A percentile compares a stretch with the other conserved stretches of the same genome.
Conservation (phyloP, 2,113 vertebrate species). For the Callionymus lyra region DNA sequence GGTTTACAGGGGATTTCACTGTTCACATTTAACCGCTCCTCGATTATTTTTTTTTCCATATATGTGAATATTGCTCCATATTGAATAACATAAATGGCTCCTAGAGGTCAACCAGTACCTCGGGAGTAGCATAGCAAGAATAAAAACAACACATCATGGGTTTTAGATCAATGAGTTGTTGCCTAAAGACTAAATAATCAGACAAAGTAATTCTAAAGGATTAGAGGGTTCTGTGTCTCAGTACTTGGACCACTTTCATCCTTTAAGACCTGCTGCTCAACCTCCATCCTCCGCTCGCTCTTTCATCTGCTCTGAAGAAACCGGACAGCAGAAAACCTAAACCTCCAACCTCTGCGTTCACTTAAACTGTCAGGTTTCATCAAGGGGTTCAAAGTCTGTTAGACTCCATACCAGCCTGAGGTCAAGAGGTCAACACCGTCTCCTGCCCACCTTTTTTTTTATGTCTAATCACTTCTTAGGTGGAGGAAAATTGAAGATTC, state of each 20-base stretch:
- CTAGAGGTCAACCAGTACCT: too few relatives aligned
- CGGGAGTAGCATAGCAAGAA: too few relatives aligned
- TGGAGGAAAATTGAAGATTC: too few relatives aligned
- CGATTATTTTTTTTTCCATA: too few relatives aligned
- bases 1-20: too few relatives aligned
- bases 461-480: too few relatives aligned
- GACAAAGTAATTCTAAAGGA: slow-evolving; percentile 5
- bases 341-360: slow-evolving; percentile 12
- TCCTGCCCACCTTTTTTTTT: too few relatives aligned
- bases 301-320: slow-evolving; percentile 15
- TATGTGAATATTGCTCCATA: too few relatives aligned
- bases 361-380: slow-evolving; percentile 10
- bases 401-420: not conserved
- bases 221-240: slow-evolving; percentile 9
- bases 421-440: slow-evolving; percentile 1
- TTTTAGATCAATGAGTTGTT: too few relatives aligned
- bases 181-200: not conserved
- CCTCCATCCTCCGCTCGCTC: not conserved
- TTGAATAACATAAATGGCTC: too few relatives aligned
- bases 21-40: too few relatives aligned
- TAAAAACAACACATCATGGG: too few relatives aligned
- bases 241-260: slow-evolving; percentile 12
- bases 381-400: slow-evolving; percentile 1
- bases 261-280: slow-evolving; percentile 1
- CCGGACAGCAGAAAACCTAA: slow-evolving; percentile 8